phyloP scores from a whole-genome alignment of 2,113 vertebrate genomes.

The Typhlomys cinereus region DNA sequence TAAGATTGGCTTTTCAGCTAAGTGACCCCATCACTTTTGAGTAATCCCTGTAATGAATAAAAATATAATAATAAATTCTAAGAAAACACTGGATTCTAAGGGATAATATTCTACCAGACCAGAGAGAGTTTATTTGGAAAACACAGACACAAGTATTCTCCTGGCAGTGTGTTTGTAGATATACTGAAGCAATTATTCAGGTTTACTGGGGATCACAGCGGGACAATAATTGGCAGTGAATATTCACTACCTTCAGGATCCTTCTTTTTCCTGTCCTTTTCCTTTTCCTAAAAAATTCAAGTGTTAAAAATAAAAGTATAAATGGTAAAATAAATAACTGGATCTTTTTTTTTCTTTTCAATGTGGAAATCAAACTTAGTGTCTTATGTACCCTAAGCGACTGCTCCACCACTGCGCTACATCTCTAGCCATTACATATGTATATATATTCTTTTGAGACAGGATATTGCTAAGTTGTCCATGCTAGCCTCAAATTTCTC shows the following conservation, averaged over 20 bases:
- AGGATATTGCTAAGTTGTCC: neutral
- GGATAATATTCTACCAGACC: neutral
- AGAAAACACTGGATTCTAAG: conserved; percentile 67
- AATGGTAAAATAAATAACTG: neutral
- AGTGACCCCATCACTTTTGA: conserved; percentile 61
- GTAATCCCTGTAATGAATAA: conserved; percentile 64
- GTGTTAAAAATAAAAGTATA: neutral
- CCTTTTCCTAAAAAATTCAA: neutral
- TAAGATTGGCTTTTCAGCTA: conserved; percentile 68
- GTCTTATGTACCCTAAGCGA: neutral
- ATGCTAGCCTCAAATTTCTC: neutral
- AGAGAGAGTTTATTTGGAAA: conserved; percentile 49
- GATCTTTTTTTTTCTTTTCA: neutral
- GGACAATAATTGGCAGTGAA: conserved; percentile 15
- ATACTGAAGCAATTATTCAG: conserved; percentile 10
- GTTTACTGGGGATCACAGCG: neutral
- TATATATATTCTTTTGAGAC: neutral
- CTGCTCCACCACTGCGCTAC: neutral
- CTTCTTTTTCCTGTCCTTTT: neutral
- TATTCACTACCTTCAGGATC: conserved; percentile 51
- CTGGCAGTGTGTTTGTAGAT: neutral
- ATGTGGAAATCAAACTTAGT: neutral
- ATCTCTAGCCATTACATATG: neutral
- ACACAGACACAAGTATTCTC: neutral
- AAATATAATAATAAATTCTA: conserved; percentile 35